These are phyloP conservation scores for Acestrorhynchus altus DNA, from an alignment of 2,797 vertebrate genomes.

Conservation along the genomic window DNA sequence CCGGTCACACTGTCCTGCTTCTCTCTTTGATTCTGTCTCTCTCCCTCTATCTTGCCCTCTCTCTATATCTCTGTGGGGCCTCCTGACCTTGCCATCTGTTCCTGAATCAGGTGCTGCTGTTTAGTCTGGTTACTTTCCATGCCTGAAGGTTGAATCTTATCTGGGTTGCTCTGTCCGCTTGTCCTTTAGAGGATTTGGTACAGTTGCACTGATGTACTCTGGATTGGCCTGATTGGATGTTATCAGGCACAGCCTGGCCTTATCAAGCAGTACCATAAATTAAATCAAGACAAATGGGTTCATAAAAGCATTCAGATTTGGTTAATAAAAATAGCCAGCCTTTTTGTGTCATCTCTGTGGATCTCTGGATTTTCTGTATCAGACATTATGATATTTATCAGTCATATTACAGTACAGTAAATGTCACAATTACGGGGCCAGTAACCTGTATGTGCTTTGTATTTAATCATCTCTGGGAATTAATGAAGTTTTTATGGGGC, in stretches of 20 bases:
- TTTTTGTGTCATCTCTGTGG: too few relatives aligned
- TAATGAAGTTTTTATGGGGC: too few relatives aligned
- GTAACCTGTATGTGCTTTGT: too few relatives aligned
- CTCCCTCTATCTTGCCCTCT: constrained; percentile 3
- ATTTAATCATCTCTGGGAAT: too few relatives aligned
- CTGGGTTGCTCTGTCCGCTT: constrained; percentile 37
- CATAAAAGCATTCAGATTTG: background rate
- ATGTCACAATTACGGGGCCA: too few relatives aligned
- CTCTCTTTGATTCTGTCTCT: background rate
- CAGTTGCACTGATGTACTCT: background rate
- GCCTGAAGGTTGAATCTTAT: constrained; percentile 48
- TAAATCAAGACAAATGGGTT: background rate
- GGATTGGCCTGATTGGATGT: too few relatives aligned
- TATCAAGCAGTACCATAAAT: background rate
- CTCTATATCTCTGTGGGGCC: constrained; percentile 10
- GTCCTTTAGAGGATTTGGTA: background rate
- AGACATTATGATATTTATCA: too few relatives aligned
- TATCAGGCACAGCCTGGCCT: background rate
- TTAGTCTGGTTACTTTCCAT: background rate
- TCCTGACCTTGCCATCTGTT: constrained; percentile 49
- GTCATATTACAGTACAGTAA: too few relatives aligned
- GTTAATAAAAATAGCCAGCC: background rate
- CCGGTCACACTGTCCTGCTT: background rate
- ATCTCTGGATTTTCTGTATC: too few relatives aligned
- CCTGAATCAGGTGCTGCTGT: constrained; percentile 30